Percentiles rank a stretch among this genome's conserved stretches.
Evolutionary conservation across 30 jellyfish, hydroid and myxozoan species (phyloP).

Genomic region (Turritopsis dohrnii): DNA sequence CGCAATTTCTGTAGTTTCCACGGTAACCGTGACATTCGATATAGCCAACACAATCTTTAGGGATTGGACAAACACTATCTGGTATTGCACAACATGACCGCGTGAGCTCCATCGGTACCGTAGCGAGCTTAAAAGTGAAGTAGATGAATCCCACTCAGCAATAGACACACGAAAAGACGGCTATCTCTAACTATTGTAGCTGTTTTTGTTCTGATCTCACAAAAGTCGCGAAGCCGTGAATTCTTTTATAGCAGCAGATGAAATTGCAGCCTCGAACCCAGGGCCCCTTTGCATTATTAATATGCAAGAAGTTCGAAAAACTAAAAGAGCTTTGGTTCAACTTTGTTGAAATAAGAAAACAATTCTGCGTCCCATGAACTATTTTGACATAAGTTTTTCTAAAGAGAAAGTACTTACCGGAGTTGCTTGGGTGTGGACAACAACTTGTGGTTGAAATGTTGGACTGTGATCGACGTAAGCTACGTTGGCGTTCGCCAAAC

Average conservation of each 20-base stretch:
- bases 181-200: too few species aligned
- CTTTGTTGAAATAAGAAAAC: too few species aligned
- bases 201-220: too few species aligned
- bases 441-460: not conserved
- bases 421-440: not conserved
- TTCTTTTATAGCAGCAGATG: too few species aligned
- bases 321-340: too few species aligned
- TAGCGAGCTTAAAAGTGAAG: constrained; percentile 39
- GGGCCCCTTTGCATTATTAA: too few species aligned
- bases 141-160: not conserved
- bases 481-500: constrained; percentile 8
- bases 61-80: constrained; percentile 96
- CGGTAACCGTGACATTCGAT: constrained; percentile 87
- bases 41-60: constrained; percentile 89
- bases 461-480: not conserved
- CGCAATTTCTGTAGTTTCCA: constrained; percentile 78
- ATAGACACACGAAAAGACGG: too few species aligned
- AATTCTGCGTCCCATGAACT: too few species aligned
- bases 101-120: constrained; percentile 70
- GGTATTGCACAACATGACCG: constrained; percentile 95
- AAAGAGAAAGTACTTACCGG: not conserved
- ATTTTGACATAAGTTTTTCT: too few species aligned
- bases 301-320: too few species aligned
- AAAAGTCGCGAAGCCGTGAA: too few species aligned
- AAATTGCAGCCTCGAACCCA: too few species aligned